phyloP scores from a whole-genome alignment of 2,888 invertebrate genomes.

The Leptopilina drosophilae region DNA sequence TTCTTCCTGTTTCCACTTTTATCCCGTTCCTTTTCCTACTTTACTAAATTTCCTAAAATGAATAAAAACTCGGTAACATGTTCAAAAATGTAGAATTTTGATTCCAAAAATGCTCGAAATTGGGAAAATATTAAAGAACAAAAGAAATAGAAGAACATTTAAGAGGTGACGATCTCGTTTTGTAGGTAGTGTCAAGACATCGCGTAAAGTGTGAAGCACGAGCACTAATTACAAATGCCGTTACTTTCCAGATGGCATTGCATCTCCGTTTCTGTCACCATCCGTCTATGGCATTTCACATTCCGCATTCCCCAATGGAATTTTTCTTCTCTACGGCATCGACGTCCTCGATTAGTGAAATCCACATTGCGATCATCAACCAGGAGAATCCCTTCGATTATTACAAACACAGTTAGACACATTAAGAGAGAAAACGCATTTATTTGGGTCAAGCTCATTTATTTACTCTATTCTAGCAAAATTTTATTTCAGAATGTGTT shows the following conservation, averaged over 20 bases:
- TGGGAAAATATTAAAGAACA: too few species aligned
- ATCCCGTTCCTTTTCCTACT: too few species aligned
- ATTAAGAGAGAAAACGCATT: neutral
- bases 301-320: slow-evolving; percentile 27
- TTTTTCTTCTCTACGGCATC: slow-evolving; percentile 18
- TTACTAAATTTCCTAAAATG: too few species aligned
- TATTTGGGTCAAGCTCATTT: neutral
- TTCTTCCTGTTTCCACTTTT: neutral
- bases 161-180: slow-evolving; percentile 4
- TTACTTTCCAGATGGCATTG: slow-evolving; percentile 70
- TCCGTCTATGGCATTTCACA: slow-evolving; percentile 50
- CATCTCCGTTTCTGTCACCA: slow-evolving; percentile 66
- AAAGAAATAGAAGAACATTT: too few species aligned
- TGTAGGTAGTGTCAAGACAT: slow-evolving; percentile 13
- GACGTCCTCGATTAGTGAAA: slow-evolving; percentile 32
- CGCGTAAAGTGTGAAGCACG: slow-evolving; percentile 48
- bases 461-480: neutral
- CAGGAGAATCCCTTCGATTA: slow-evolving; percentile 6
- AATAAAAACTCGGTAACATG: too few species aligned
- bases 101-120: too few species aligned
- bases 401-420: neutral
- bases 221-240: slow-evolving; percentile 70
- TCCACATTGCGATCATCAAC: slow-evolving; percentile 22
- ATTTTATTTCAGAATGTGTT: too few species aligned
- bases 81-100: too few species aligned